Base-by-base conservation (phyloP, 2,888 invertebrate species). In the Listrodromus nycthemerus region DNA sequence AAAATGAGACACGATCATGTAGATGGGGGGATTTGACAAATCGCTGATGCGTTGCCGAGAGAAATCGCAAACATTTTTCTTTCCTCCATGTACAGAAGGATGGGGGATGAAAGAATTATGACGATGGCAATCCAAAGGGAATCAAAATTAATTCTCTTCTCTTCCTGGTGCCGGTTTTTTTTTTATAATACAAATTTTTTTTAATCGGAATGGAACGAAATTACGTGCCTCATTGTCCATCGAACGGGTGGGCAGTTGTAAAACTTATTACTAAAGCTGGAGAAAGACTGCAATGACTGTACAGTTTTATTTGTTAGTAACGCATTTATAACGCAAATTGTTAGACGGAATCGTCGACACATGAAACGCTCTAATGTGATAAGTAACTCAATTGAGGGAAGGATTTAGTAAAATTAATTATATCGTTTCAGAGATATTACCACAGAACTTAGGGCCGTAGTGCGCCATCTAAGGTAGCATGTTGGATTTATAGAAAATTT, bases 1-100 rank as follows among this genome's bases (percentile, higher is more conserved):
- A 89, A 90, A 90, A 87, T 89, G 88, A 90, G 89, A 89, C 83
- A 86, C 86, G 86, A 86, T 84, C 48, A 30, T 74, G 65, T 85
- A 77, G 75, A 71, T 84, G 79, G 58, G 76, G 27, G 63, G 37
- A 8, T 80, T 67, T 50, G 80, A 67, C 52, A 58, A 41, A 76
- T 73, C 67, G 61, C 63, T 70, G 65, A 65, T 69, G 52, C 41
- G 69, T 58, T 19, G 50, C 37, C 48, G 50, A 41, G 33, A 27
- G 13, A 67, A 21, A 41, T 70, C 16, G 50, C 30, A 66, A 50
- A 27, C 30, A 50, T 67, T 41, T 67, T 71, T 65, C 58, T 52
- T 24, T 70, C 4, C 16, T 16, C 6, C 45, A 7, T 10, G 5
- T 37, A 24, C 24, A 30, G 8, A 30, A 55, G 13, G n/a, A 37